Evolutionary conservation across 2,113 vertebrate species (phyloP).

Genomic region (Tychaedon coryphoeus): DNA sequence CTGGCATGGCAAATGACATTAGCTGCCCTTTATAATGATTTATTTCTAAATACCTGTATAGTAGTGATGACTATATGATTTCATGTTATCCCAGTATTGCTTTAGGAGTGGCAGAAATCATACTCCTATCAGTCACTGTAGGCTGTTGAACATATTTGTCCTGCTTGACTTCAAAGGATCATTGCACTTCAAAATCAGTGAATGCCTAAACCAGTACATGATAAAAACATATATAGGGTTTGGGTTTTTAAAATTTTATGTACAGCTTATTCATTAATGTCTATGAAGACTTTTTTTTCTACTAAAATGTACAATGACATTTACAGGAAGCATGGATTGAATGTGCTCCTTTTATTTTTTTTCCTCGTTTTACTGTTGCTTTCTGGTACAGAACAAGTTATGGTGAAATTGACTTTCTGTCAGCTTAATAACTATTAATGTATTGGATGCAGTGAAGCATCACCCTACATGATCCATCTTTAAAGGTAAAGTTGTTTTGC

Average conservation of each 20-base stretch:
- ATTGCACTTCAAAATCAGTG: background rate
- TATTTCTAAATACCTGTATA: background rate
- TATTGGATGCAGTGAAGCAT: slow-evolving; percentile 60
- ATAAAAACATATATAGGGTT: background rate
- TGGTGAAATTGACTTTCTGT: slow-evolving; percentile 71
- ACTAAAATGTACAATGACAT: background rate
- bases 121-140: background rate
- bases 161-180: background rate
- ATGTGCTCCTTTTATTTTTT: background rate
- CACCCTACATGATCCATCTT: slow-evolving; percentile 60
- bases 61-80: background rate
- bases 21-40: background rate
- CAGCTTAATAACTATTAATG: slow-evolving; percentile 76
- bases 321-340: slow-evolving; percentile 1
- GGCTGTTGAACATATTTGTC: background rate
- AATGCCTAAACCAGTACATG: background rate
- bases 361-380: slow-evolving; percentile 12
- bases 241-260: background rate
- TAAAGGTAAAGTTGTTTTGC: slow-evolving; percentile 61
- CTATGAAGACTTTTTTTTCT: background rate
- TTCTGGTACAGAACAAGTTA: slow-evolving; percentile 60
- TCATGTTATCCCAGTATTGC: background rate
- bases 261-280: background rate
- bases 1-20: background rate
- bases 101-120: background rate